phyloP scores from a whole-genome alignment of 1,140 invertebrate genomes.

The Formica exsecta region DNA sequence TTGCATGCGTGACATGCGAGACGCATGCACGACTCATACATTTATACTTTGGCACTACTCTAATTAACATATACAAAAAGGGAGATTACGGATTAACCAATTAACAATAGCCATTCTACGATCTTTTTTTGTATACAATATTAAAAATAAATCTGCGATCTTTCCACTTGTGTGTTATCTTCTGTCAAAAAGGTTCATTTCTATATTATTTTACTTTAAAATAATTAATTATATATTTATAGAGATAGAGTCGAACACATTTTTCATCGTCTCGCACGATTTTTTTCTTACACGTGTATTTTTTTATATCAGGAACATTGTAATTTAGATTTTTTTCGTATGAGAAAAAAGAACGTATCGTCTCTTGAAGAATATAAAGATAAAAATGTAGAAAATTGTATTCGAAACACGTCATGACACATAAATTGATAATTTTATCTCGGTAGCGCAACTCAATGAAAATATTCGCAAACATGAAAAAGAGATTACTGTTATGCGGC shows the following conservation, averaged over 20 bases:
- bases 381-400: neutral
- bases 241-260: neutral
- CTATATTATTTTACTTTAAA: neutral
- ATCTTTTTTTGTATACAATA: neutral
- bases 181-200: neutral
- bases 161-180: neutral
- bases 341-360: neutral
- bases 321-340: neutral
- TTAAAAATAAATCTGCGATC: neutral
- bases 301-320: neutral
- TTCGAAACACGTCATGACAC: neutral
- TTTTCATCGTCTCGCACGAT: no score
- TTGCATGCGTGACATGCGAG: no score
- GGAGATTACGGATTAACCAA: no score
- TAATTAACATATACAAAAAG: no score
- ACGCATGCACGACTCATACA: no score
- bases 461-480: conserved; percentile 72
- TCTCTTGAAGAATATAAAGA: neutral
- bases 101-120: no score
- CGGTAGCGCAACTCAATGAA: neutral
- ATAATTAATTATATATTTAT: neutral
- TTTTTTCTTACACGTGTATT: neutral
- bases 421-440: neutral
- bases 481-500: conserved; percentile 67
- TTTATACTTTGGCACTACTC: no score